Evolutionary conservation across 2,888 invertebrate genomes (phyloP).

Genomic region (Drosophila rubida): DNA sequence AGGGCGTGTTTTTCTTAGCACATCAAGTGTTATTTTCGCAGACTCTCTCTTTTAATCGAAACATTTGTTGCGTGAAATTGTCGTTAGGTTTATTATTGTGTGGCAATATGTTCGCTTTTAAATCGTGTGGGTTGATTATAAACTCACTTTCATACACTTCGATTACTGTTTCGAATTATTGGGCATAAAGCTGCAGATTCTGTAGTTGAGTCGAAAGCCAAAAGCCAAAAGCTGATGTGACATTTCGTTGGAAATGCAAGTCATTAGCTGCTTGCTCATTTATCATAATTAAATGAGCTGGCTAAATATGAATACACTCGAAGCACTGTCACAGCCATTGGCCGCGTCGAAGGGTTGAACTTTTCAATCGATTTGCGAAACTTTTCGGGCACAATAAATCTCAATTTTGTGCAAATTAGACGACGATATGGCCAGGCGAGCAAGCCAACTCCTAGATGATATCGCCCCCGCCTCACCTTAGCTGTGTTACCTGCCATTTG

Average conservation of each 20-base stretch:
- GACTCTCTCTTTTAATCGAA: conserved; percentile 76
- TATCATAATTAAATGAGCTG: conserved; percentile 66
- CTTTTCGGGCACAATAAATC: conserved; percentile 64
- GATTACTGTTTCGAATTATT: conserved; percentile 21
- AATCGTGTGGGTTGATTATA: conserved; percentile 34
- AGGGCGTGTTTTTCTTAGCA: conserved; percentile 48
- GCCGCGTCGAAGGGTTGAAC: conserved; percentile 30
- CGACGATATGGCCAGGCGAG: conserved; percentile 66
- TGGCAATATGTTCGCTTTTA: conserved; percentile 74
- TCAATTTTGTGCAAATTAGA: conserved; percentile 77
- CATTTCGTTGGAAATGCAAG: conserved; percentile 23
- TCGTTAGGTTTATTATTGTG: conserved; percentile 53
- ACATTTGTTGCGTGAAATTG: conserved; percentile 80
- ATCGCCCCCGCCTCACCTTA: not conserved
- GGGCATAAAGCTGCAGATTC: not conserved
- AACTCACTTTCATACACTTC: conserved; percentile 11
- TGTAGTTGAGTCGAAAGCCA: not conserved
- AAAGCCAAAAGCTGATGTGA: conserved; percentile 10
- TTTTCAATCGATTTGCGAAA: conserved; percentile 44
- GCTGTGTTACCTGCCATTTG: conserved; percentile 29
- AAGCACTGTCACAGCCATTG: conserved; percentile 19
- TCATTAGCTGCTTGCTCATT: conserved; percentile 69
- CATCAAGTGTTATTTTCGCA: conserved; percentile 45
- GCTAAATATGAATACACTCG: conserved; percentile 26
- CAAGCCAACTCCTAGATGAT: conserved; percentile 41